A percentile compares a stretch with the other conserved stretches of the same genome.
These are phyloP conservation scores for Amiota communis DNA, from an alignment of 2,888 invertebrate species.

Conservation along the genomic window DNA sequence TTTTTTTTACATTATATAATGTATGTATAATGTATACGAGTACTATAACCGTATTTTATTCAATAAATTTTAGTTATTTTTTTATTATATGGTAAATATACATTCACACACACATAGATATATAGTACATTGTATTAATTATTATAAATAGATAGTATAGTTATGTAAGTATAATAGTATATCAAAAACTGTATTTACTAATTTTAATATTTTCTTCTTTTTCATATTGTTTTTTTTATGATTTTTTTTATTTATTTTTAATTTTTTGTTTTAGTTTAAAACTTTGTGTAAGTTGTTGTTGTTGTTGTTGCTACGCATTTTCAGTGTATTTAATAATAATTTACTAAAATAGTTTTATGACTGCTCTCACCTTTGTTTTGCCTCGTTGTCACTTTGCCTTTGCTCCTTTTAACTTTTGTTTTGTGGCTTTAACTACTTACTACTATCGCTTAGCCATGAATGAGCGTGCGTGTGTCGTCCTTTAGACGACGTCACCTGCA, in stretches of 20 bases:
- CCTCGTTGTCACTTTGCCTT: constrained; percentile 21
- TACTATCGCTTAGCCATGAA: too few species aligned
- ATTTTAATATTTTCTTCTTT: neutral
- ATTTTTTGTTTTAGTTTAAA: constrained; percentile 18
- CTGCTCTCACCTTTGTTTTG: constrained; percentile 5
- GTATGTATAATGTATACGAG: too few species aligned
- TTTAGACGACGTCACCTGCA: constrained; percentile 3
- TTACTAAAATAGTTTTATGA: constrained; percentile 7
- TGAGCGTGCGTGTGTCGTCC: too few species aligned
- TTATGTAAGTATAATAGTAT: neutral
- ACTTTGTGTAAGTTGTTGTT: constrained; percentile 10
- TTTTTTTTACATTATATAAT: neutral
- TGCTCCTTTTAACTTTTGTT: neutral
- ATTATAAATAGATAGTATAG: neutral
- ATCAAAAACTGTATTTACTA: constrained; percentile 1
- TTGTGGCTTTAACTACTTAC: too few species aligned
- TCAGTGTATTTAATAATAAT: constrained; percentile 9
- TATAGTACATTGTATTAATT: neutral
- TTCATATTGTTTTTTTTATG: too few species aligned
- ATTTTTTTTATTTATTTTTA: neutral
- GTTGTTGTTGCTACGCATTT: constrained; percentile 10
- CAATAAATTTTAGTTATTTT: too few species aligned
- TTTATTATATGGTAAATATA: neutral
- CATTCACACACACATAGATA: neutral
- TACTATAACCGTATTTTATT: neutral